Evolutionary conservation across 2,797 vertebrate species (phyloP).

Genomic region (Odontamblyopus lacepedii): DNA sequence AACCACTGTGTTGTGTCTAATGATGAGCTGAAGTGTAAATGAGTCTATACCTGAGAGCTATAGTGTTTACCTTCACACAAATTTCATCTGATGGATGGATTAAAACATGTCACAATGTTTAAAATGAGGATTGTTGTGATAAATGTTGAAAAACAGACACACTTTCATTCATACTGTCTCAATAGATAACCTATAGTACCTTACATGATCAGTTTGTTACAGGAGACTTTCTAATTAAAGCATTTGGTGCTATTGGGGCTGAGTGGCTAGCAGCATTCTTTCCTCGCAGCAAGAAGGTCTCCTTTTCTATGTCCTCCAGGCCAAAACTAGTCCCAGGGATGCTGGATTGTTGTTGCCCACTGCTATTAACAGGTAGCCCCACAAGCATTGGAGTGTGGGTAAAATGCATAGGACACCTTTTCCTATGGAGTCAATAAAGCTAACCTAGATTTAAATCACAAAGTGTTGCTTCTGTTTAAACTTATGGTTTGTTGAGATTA

Average conservation of each 20-base stretch:
- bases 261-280: neutral
- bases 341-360: too few relatives aligned
- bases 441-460: neutral
- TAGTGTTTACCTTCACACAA: conserved; percentile 54
- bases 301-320: too few relatives aligned
- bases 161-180: neutral
- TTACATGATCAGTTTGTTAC: neutral
- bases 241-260: neutral
- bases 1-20: conserved; percentile 64
- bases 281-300: too few relatives aligned
- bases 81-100: conserved; percentile 35
- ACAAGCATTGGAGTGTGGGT: too few relatives aligned
- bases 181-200: neutral
- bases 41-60: conserved; percentile 44
- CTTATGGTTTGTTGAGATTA: neutral
- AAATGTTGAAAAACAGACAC: too few relatives aligned
- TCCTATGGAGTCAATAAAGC: too few relatives aligned
- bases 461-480: neutral
- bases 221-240: neutral
- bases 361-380: too few relatives aligned
- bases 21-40: conserved; percentile 48
- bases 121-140: neutral
- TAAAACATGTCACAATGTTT: neutral
- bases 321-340: too few relatives aligned
- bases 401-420: too few relatives aligned